phyloP scores from a whole-genome alignment of 2,113 vertebrate genomes.

The Brachionichthys hirsutus region DNA sequence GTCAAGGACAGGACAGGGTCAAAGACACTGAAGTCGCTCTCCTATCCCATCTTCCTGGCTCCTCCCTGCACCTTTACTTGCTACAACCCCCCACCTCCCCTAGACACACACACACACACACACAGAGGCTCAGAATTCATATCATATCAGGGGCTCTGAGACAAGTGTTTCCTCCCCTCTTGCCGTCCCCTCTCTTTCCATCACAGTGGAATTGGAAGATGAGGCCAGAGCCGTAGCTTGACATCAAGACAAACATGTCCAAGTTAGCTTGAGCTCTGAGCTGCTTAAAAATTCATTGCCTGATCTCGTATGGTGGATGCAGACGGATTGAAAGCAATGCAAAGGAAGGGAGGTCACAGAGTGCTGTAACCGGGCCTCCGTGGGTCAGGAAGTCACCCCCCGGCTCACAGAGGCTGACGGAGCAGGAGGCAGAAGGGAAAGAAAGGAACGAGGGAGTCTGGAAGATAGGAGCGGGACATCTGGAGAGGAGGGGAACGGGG shows the following conservation, averaged over 20 bases:
- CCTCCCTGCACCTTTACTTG: conserved; percentile 17
- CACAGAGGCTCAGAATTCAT: conserved; percentile 14
- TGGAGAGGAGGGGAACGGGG: conserved; percentile 73
- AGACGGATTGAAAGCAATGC: conserved; percentile 35
- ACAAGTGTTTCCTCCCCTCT: conserved; percentile 17
- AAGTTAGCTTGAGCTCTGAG: not conserved
- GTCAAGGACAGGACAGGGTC: conserved; percentile 69
- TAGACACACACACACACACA: not conserved
- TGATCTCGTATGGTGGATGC: conserved; percentile 17
- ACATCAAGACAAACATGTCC: too few species aligned
- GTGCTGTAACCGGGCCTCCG: conserved; percentile 58
- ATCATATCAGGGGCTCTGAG: conserved; percentile 19
- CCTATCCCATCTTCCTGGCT: conserved; percentile 29
- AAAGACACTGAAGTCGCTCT: conserved; percentile 57
- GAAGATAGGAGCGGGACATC: conserved; percentile 77
- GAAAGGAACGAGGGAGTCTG: conserved; percentile 73
- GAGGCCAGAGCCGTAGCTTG: too few species aligned
- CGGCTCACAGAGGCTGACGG: conserved; percentile 43
- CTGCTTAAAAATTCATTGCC: conserved; percentile 47
- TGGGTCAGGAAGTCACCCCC: conserved; percentile 69
- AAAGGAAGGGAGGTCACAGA: conserved; percentile 31
- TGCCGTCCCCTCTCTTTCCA: not conserved
- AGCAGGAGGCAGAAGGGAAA: conserved; percentile 66
- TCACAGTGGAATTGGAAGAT: conserved; percentile 1
- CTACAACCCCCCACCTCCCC: not conserved